Evolutionary conservation across 2,113 vertebrate species (phyloP).

Genomic region (Brachyistius frenatus): DNA sequence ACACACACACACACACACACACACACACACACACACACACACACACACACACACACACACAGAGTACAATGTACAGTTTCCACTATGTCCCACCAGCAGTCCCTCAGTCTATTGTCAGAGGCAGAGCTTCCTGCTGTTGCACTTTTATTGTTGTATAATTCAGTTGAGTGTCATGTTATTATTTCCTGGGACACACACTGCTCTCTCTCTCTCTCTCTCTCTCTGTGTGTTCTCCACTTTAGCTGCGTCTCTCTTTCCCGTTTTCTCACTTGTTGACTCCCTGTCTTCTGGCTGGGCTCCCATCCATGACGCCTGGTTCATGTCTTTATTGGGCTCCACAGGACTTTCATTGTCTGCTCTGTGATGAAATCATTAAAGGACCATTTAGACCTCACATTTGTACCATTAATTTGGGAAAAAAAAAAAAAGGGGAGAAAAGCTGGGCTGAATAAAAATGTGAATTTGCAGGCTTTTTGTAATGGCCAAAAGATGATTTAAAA

Average conservation of each 20-base stretch:
- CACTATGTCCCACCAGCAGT: not conserved
- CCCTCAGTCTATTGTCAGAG: constrained; percentile 25
- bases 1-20: constrained; percentile 34
- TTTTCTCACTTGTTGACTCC: constrained; percentile 28
- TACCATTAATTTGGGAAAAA: not conserved
- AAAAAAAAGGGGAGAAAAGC: not conserved
- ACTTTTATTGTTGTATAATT: constrained; percentile 58
- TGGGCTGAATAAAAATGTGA: constrained; percentile 12
- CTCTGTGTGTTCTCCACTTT: not conserved
- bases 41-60: constrained; percentile 25
- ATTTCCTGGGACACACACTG: constrained; percentile 26
- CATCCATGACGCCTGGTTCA: constrained; percentile 38
- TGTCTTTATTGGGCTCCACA: constrained; percentile 44
- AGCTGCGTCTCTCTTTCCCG: not conserved
- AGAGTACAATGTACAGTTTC: not conserved
- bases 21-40: constrained; percentile 26
- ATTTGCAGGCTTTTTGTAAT: not conserved
- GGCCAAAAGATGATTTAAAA: not conserved
- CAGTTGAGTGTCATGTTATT: constrained; percentile 53
- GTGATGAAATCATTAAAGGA: constrained; percentile 26
- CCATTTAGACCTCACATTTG: constrained; percentile 5
- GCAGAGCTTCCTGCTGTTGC: constrained; percentile 36
- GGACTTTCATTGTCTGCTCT: constrained; percentile 43
- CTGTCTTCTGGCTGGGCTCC: constrained; percentile 57
- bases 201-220: constrained; percentile 9